Evolutionary conservation across 2,888 invertebrate species (phyloP).

Genomic region (Phalera bucephala): DNA sequence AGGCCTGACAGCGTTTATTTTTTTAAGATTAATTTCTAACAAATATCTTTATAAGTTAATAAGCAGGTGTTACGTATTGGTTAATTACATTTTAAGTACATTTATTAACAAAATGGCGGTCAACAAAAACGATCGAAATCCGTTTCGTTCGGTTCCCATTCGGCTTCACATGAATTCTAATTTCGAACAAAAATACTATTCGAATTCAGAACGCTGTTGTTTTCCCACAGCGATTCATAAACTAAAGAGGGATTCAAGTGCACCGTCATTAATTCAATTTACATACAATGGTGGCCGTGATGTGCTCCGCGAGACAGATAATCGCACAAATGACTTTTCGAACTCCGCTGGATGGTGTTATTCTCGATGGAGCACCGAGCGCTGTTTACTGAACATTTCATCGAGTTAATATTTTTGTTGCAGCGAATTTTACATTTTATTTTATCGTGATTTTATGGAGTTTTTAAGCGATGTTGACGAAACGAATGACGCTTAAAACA

Average conservation of each 20-base stretch:
- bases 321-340: constrained; percentile 76
- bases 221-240: constrained; percentile 35
- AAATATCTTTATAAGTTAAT: no score
- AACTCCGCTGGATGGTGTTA: constrained; percentile 57
- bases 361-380: constrained; percentile 27
- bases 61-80: no score
- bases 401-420: constrained; percentile 2
- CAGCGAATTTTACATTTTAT: background rate
- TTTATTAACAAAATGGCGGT: no score
- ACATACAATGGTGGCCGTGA: constrained; percentile 62
- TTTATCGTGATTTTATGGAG: background rate
- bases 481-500: no score
- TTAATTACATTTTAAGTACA: no score
- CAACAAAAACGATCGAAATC: no score
- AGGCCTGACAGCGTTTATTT: no score
- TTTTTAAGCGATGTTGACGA: no score
- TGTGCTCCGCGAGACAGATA: constrained; percentile 72
- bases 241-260: constrained; percentile 50
- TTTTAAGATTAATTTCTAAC: no score
- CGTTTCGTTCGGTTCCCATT: constrained; percentile 8
- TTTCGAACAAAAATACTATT: constrained; percentile 17
- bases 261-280: constrained; percentile 71
- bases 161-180: background rate
- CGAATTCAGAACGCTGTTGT: constrained; percentile 15
- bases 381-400: constrained; percentile 2